phyloP scores from a whole-genome alignment of 2,888 invertebrate species.

The Rhamnusium bicolor region DNA sequence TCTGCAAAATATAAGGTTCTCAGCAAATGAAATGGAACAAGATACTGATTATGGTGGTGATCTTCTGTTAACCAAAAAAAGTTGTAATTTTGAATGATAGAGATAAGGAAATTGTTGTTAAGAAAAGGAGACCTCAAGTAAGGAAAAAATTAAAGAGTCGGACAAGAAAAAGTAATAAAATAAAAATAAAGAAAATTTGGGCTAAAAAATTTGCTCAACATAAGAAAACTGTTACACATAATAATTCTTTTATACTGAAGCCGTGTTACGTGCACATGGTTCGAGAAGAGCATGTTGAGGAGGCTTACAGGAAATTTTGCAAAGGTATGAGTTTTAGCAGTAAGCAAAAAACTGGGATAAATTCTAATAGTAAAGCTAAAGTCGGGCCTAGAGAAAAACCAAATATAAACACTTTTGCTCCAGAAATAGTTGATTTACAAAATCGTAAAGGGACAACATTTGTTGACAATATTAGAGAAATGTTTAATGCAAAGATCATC shows the following conservation, averaged over 20 bases:
- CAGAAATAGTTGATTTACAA: neutral
- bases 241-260: conserved; percentile 14
- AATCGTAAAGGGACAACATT: neutral
- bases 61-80: conserved; percentile 47
- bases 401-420: neutral
- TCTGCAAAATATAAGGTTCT: neutral
- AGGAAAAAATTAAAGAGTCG: neutral
- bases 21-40: neutral
- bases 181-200: neutral
- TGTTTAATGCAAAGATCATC: conserved; percentile 32
- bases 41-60: conserved; percentile 20
- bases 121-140: neutral
- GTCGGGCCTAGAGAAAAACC: neutral
- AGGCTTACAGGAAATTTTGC: conserved; percentile 11
- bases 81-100: conserved; percentile 44
- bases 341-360: neutral
- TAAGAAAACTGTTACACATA: neutral
- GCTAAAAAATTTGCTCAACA: neutral
- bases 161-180: neutral
- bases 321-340: neutral
- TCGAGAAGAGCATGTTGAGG: conserved; percentile 28
- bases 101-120: neutral
- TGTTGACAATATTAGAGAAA: neutral
- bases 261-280: conserved; percentile 42
- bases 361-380: neutral